Conservation (phyloP, 2,113 vertebrate genomes). For the Grantiella picta region DNA sequence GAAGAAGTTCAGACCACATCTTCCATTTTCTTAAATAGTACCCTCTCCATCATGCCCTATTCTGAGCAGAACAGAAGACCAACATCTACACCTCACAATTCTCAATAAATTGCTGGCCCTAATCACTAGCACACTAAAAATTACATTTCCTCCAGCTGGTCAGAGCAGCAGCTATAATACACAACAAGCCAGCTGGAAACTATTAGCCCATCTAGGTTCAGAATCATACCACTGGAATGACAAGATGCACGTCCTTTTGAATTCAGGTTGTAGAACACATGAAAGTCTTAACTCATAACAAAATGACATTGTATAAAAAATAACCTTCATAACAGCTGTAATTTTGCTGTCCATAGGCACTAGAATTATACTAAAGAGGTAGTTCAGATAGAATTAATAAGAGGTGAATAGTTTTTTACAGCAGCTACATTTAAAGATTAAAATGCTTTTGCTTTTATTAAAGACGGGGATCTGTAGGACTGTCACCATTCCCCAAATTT, state of each 20-base stretch:
- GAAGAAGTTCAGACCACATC: not conserved
- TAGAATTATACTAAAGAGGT: not conserved
- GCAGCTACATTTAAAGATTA: not conserved
- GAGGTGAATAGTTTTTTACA: not conserved
- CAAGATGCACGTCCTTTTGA: not conserved
- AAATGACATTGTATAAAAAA: slow-evolving; percentile 7
- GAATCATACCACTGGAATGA: not conserved
- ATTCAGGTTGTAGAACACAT: not conserved
- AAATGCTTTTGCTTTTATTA: not conserved
- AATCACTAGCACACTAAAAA: not conserved
- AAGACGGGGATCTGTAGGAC: not conserved
- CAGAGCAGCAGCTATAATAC: not conserved
- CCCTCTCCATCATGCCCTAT: not conserved
- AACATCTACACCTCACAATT: not conserved
- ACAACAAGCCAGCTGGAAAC: not conserved
- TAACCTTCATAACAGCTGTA: not conserved
- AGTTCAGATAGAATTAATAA: not conserved
- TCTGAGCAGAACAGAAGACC: not conserved
- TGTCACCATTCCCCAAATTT: not conserved
- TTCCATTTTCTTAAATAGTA: not conserved
- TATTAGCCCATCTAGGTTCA: not conserved
- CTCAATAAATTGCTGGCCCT: not conserved
- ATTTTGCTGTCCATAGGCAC: not conserved
- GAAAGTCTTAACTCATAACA: not conserved
- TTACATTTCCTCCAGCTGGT: not conserved